Evolutionary conservation across 2,113 vertebrate genomes (phyloP).

Genomic region (Acrocephalus arundinaceus): DNA sequence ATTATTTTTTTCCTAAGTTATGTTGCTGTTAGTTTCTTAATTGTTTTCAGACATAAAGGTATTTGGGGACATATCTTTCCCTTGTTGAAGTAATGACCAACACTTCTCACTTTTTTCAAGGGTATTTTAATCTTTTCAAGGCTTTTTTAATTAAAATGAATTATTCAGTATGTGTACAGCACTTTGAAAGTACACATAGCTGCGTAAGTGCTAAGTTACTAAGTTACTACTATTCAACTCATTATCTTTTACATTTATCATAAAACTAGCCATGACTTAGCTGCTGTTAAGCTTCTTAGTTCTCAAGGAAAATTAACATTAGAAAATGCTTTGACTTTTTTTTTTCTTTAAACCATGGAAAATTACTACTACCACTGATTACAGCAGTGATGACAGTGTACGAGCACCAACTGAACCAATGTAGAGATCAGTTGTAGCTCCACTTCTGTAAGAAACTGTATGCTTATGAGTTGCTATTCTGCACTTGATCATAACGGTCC

Average conservation of each 20-base stretch:
- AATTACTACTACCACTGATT: background rate
- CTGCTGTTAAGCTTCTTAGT: conserved; percentile 65
- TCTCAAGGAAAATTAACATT: conserved; percentile 36
- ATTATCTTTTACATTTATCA: conserved; percentile 67
- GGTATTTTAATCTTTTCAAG: conserved; percentile 35
- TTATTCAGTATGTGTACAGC: conserved; percentile 9
- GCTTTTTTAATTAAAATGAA: conserved; percentile 47
- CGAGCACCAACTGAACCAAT: background rate
- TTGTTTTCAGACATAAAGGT: background rate
- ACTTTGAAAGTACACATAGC: background rate
- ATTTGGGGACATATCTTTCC: background rate
- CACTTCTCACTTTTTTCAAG: background rate
- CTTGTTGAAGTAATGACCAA: background rate
- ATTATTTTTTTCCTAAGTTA: background rate
- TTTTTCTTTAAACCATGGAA: background rate
- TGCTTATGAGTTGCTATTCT: accelerated
- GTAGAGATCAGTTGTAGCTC: background rate
- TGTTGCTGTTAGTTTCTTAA: background rate
- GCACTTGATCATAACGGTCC: background rate
- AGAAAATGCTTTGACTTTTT: conserved; percentile 44
- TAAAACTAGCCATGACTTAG: conserved; percentile 68
- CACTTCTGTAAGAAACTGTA: background rate
- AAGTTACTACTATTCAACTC: conserved; percentile 2
- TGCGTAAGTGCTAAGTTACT: conserved; percentile 2
- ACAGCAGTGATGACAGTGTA: background rate